Base-by-base conservation (phyloP, 2,113 vertebrate genomes). In the Isurus oxyrinchus region DNA sequence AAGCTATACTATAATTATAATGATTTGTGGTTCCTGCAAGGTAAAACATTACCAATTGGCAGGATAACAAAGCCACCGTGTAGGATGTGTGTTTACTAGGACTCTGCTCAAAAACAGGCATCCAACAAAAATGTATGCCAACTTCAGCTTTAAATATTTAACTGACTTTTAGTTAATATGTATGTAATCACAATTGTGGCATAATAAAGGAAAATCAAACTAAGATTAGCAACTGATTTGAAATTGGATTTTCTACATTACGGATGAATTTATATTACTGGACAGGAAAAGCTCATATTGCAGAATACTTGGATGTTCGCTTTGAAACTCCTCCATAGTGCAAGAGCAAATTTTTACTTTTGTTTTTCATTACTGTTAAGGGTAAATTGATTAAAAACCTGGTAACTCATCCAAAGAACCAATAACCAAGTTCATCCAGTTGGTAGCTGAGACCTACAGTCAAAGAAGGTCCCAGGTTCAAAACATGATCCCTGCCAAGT, bases 41-140 rank as follows among this genome's bases (percentile, higher is more conserved):
- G 35, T 94, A 66, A 94, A 94, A 66, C 59, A 40, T 63, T 94
- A 94, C 91, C 91, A 94, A 66, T 19, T 66, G 61, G 31, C 53
- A 61, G 40, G 6, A 2, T 19, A 94, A 66, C 93, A 66, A 67
- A n/a, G 59, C 11, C 35, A 40, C 25, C 44, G n/a, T 94, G 59
- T 66, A 27, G 21, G 44, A 63, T 61, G 7, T 87, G 5, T 87
- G 59, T 31, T 31, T 55, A 94, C 16, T 40, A 40, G 61, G 67
- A 44, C 16, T 55, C 27, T 55, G 87, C 49, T 90, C 44, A 90
- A 90, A 88, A 87, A 23, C 44, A 88, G 49, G 27, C 87, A 90
- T 90, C 53, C 87, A 55, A 55, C 55, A 57, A 57, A 90, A 87
- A 53, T 23, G 21, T 14, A 27, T 57, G 25, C 25, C 87, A 90